Percentiles rank a stretch among this genome's conserved stretches.
These are phyloP conservation scores for Lamprotornis superbus DNA, from an alignment of 2,113 vertebrate species.

Conservation along the genomic window DNA sequence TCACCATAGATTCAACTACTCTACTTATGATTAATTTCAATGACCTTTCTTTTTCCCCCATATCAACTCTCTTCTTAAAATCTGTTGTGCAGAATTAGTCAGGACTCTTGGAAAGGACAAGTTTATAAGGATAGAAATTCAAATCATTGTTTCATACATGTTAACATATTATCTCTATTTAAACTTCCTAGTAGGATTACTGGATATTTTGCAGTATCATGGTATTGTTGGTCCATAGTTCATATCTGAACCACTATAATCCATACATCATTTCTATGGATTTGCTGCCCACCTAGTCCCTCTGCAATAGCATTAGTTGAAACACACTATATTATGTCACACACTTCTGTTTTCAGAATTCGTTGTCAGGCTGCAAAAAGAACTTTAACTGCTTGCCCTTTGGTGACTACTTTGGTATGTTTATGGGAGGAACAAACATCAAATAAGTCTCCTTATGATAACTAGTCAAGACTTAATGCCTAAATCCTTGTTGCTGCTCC, in stretches of 20 bases:
- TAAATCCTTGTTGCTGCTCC: background rate
- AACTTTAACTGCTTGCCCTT: background rate
- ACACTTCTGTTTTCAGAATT: background rate
- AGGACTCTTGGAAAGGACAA: background rate
- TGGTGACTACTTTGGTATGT: background rate
- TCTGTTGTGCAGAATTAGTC: background rate
- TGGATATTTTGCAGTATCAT: background rate
- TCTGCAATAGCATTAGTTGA: background rate
- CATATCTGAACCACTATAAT: background rate
- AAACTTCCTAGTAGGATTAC: background rate
- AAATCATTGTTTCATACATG: background rate
- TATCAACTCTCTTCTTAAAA: background rate
- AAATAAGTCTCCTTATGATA: background rate
- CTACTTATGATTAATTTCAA: background rate
- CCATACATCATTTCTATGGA: background rate
- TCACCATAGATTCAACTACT: background rate
- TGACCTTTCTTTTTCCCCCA: background rate
- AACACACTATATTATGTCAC: accelerated
- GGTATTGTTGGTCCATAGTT: background rate
- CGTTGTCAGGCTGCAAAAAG: background rate
- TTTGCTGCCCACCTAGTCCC: background rate
- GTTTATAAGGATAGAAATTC: background rate
- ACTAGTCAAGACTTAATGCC: background rate
- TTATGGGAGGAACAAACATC: background rate
- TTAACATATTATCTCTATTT: background rate